A percentile compares a stretch with the other conserved stretches of the same genome.
Conservation (phyloP, 2,113 vertebrate genomes). For the Anser brachyrhynchus region DNA sequence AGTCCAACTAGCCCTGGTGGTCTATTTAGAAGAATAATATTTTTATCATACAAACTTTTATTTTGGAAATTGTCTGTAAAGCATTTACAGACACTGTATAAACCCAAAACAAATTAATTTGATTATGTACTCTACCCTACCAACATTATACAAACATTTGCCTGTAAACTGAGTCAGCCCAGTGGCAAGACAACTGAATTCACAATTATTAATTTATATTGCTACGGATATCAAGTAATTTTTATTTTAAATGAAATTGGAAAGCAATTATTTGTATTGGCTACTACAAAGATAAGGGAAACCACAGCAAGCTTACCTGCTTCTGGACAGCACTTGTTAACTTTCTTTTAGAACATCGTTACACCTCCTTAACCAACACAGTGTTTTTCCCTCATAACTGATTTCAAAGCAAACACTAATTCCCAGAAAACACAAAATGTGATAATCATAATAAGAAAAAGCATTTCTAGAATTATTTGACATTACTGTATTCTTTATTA, state of each 20-base stretch:
- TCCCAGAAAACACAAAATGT: background rate
- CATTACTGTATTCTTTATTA: background rate
- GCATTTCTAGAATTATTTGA: background rate
- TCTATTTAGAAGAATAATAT: background rate
- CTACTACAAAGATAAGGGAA: background rate
- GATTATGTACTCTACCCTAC: background rate
- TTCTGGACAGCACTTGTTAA: background rate
- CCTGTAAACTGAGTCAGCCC: background rate
- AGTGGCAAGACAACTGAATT: background rate
- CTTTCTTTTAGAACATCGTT: no score
- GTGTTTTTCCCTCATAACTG: background rate
- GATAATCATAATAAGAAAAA: background rate
- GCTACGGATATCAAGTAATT: background rate
- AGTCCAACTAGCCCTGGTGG: background rate
- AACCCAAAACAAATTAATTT: background rate
- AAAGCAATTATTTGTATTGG: background rate
- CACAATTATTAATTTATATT: background rate
- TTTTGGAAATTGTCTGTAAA: background rate
- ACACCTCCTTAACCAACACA: background rate
- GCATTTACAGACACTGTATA: background rate
- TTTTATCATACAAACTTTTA: background rate
- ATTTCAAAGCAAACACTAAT: background rate
- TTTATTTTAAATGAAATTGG: background rate
- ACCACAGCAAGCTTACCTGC: background rate
- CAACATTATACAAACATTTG: background rate